Base-by-base conservation (phyloP, 2,113 vertebrate genomes). In the Oryctolagus cuniculus region DNA sequence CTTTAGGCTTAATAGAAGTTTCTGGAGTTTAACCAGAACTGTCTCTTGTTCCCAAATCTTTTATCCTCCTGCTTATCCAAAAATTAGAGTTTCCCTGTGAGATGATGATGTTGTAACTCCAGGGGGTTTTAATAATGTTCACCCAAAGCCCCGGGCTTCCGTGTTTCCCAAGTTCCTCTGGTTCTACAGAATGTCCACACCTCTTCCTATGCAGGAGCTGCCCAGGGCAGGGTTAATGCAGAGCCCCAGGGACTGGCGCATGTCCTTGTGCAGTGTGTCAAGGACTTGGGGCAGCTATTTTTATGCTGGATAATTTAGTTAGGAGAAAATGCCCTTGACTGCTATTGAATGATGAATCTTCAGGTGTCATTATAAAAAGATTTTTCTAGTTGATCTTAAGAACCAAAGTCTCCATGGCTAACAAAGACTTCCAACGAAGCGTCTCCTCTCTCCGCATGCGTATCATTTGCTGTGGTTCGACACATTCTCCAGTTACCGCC, bases 221-320 rank as follows among this genome's bases (percentile, higher is more conserved):
- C n/a, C n/a, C 44, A n/a, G 74, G 90, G 44, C 11, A 70, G 31
- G 17, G 12, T 38, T 36, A 74, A 12, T 12, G 1, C 49, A 51
- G 83, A 70, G 10, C 0, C 0, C 4, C 29, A 66, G 1, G 7
- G 78, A 0, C 0, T 63, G 67, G 67, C 89, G 17, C 49, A 2
- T 10, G 0, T 63, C 84, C 69, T 53, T 90, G 66, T 90, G 94
- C 51, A 21, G 66, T 3, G 17, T 36, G 53, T 44, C 87, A 87
- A 89, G 87, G 92, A 73, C 66, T 79, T 86, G 70, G 27, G 89
- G 27, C 25, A 90, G 25, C 72, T 87, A 51, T 83, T 86, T 97
- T 96, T 97, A 93, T 94, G 89, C 94, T 95, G 49, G 55, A 93
- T 93, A 94, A 84, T 87, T 75, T 24, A 63, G 49, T 21, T 79